Evolutionary conservation across 2,888 invertebrate species (phyloP).

Genomic region (Eilema depressum): DNA sequence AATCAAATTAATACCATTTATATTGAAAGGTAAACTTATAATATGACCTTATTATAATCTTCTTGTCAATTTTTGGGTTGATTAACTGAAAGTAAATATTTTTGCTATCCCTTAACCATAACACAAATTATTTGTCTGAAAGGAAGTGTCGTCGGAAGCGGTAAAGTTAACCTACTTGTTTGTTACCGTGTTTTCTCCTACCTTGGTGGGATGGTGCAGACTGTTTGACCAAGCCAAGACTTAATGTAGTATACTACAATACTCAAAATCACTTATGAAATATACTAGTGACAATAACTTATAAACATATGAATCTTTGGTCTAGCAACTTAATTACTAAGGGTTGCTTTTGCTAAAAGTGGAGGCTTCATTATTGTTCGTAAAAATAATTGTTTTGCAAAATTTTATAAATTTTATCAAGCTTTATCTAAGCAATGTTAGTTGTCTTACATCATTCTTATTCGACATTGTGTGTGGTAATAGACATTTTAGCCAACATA

Average conservation of each 20-base stretch:
- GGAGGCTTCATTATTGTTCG: background rate
- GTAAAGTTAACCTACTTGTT: background rate
- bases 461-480: background rate
- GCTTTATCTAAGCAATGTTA: no score
- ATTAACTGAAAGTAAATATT: background rate
- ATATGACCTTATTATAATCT: background rate
- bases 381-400: background rate
- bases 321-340: conserved; percentile 1
- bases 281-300: background rate
- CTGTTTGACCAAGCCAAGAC: background rate
- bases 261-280: background rate
- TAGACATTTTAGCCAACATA: background rate
- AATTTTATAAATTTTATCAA: background rate
- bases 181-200: background rate
- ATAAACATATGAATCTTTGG: background rate
- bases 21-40: background rate
- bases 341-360: background rate
- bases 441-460: no score
- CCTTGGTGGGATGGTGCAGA: background rate
- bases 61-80: background rate
- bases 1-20: background rate
- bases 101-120: background rate
- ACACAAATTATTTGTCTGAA: background rate
- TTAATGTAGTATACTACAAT: background rate
- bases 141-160: background rate